Conservation (phyloP, 2,797 vertebrate species). For the Knipowitschia caucasica region DNA sequence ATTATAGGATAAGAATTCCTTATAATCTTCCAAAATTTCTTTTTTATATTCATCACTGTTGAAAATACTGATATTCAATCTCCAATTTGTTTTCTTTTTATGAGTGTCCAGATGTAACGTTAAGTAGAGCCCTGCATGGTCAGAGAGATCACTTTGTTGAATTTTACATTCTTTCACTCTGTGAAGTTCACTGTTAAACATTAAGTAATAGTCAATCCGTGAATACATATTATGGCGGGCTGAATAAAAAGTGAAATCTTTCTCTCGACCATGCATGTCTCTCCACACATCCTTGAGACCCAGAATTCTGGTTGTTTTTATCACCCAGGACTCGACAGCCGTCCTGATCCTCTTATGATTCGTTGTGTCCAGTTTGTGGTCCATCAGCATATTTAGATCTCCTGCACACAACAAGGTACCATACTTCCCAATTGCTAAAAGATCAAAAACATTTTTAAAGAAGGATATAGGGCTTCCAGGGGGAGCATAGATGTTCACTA, state of each 20-base stretch:
- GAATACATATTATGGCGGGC: too few relatives aligned
- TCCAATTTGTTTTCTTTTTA: not conserved
- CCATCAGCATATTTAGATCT: too few relatives aligned
- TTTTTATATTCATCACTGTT: not conserved
- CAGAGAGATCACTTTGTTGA: not conserved
- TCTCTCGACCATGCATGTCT: too few relatives aligned
- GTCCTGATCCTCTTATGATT: too few relatives aligned
- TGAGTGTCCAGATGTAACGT: not conserved
- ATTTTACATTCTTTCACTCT: not conserved
- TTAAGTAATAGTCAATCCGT: too few relatives aligned
- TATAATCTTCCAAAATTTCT: not conserved
- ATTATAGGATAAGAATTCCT: not conserved
- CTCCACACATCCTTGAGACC: not conserved
- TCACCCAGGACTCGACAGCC: not conserved
- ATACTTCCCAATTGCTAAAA: too few relatives aligned
- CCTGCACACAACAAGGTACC: too few relatives aligned
- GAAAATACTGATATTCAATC: too few relatives aligned
- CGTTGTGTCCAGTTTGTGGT: too few relatives aligned
- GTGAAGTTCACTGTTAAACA: too few relatives aligned
- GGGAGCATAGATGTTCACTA: not conserved
- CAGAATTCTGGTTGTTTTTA: not conserved
- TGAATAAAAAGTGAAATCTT: too few relatives aligned
- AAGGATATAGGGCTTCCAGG: not conserved
- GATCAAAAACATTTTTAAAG: too few relatives aligned
- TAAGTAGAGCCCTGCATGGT: not conserved